phyloP scores from a whole-genome alignment of 2,113 vertebrate genomes.

The Syngnathus scovelli region DNA sequence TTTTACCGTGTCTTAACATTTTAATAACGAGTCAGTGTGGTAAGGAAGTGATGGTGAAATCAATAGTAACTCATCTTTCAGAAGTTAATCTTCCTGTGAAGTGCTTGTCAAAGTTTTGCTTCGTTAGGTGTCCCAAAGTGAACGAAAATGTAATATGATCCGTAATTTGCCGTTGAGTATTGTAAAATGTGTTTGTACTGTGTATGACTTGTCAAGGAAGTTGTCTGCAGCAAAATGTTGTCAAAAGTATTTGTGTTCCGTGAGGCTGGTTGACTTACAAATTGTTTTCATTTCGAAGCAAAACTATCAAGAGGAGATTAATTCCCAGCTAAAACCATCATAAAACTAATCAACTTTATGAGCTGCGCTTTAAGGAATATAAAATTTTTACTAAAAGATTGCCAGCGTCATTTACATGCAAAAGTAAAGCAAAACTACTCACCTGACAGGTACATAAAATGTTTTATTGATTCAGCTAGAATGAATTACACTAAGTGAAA shows the following conservation, averaged over 20 bases:
- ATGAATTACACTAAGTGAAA: not conserved
- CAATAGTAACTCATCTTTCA: not conserved
- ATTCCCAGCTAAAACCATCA: not conserved
- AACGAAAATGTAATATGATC: not conserved
- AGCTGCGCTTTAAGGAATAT: not conserved
- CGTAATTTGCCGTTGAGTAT: not conserved
- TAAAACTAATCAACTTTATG: not conserved
- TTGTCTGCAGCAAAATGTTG: not conserved
- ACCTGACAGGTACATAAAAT: no score
- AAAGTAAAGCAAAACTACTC: not conserved
- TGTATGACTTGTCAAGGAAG: not conserved
- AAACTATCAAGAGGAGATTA: not conserved
- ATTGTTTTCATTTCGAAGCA: not conserved
- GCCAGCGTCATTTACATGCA: not conserved
- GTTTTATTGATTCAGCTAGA: not conserved
- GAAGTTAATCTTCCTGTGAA: conserved; percentile 1
- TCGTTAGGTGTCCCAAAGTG: not conserved
- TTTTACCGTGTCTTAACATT: not conserved
- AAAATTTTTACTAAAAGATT: not conserved
- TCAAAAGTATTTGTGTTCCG: not conserved
- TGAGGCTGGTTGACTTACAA: no score
- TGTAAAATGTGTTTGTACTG: not conserved
- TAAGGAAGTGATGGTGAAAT: not conserved
- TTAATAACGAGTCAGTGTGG: not conserved
- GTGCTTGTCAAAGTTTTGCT: not conserved